phyloP scores from a whole-genome alignment of 2,113 vertebrate species.

The Megalops atlanticus region DNA sequence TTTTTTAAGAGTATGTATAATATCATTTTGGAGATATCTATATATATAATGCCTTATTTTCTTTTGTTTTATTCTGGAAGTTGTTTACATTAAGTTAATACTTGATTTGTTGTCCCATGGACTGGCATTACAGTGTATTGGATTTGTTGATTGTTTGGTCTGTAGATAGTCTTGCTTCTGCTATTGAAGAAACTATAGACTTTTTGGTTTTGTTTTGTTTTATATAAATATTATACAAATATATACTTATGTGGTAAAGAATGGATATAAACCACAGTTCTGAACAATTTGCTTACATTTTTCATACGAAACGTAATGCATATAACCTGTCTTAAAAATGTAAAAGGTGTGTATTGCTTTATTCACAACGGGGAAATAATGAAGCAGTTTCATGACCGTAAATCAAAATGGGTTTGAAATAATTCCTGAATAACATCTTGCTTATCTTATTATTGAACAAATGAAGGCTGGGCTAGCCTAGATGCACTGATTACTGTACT shows the following conservation, averaged over 20 bases:
- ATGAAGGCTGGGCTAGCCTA: constrained; percentile 67
- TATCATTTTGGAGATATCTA: constrained; percentile 52
- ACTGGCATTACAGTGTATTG: constrained; percentile 92
- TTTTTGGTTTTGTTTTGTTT: constrained; percentile 73
- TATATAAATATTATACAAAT: constrained; percentile 66
- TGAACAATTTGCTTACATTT: constrained; percentile 88
- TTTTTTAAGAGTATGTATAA: constrained; percentile 75
- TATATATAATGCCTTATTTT: constrained; percentile 32
- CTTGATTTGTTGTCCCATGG: constrained; percentile 83
- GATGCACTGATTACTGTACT: constrained; percentile 86
- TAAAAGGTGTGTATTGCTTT: constrained; percentile 92
- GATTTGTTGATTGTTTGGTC: constrained; percentile 91
- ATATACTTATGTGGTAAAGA: constrained; percentile 95
- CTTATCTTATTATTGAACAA: constrained; percentile 72
- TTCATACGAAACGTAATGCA: constrained; percentile 83
- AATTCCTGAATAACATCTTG: constrained; percentile 79
- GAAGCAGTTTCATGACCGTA: constrained; percentile 79
- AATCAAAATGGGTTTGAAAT: not conserved
- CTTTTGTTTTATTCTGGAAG: constrained; percentile 67
- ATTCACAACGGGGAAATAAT: constrained; percentile 85
- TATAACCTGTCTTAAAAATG: constrained; percentile 90
- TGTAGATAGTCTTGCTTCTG: constrained; percentile 97
- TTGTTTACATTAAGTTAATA: constrained; percentile 81
- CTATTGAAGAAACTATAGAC: constrained; percentile 83
- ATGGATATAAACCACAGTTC: constrained; percentile 89